Evolutionary conservation across 2,888 invertebrate species (phyloP).

Genomic region (Drosophila seclusa): DNA sequence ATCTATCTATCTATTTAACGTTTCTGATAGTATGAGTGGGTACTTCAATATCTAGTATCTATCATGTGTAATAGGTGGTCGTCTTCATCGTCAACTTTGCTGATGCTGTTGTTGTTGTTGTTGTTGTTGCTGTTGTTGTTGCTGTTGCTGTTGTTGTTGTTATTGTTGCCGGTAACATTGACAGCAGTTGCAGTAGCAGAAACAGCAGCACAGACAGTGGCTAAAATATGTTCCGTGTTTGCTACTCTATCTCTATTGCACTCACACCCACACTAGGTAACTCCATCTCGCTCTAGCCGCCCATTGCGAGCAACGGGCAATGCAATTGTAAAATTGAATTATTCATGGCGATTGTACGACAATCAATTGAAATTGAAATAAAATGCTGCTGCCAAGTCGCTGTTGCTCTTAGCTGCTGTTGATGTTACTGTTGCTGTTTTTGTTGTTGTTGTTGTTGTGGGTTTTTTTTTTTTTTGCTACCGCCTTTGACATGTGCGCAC

Average conservation of each 20-base stretch:
- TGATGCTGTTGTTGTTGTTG: constrained; percentile 29
- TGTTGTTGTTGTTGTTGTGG: constrained; percentile 28
- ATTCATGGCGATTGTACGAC: constrained; percentile 85
- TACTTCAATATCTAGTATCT: constrained; percentile 55
- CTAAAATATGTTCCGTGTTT: constrained; percentile 75
- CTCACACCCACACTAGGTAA: constrained; percentile 26
- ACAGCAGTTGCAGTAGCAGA: constrained; percentile 43
- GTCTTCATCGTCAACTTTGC: constrained; percentile 38
- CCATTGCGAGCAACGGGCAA: constrained; percentile 51
- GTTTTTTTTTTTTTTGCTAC: constrained; percentile 52
- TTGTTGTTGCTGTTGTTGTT: constrained; percentile 10
- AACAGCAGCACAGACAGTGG: constrained; percentile 52
- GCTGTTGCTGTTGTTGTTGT: constrained; percentile 15
- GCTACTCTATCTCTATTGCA: constrained; percentile 45
- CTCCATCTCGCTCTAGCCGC: constrained; percentile 55
- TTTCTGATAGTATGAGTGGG: constrained; percentile 24
- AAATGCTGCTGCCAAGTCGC: constrained; percentile 75
- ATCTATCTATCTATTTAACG: constrained; percentile 8
- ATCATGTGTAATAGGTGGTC: constrained; percentile 61
- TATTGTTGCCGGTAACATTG: constrained; percentile 45
- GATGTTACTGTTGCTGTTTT: constrained; percentile 42
- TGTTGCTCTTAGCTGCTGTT: constrained; percentile 36
- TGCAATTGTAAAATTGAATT: constrained; percentile 82
- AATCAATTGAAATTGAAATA: constrained; percentile 85
- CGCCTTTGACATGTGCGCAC: constrained; percentile 78